Evolutionary conservation across 2,888 invertebrate species (phyloP), one percentile per base, ranked within the genome.

Genomic region (Ctenicera cuprea): DNA sequence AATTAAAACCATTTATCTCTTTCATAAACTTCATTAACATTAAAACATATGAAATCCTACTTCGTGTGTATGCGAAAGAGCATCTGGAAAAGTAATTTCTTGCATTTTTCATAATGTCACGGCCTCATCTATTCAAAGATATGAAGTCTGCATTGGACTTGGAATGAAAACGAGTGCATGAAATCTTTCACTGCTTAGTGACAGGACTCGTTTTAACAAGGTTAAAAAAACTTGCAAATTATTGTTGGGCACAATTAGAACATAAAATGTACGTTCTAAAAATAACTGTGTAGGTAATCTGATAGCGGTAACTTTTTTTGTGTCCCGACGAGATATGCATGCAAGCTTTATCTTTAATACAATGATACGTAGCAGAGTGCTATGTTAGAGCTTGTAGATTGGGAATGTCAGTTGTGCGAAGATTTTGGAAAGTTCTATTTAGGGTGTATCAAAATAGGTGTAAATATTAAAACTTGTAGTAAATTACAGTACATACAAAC

Each of bases 71-170:
- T 54, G 54, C 16, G 54, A 54, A 54, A n/a, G 33, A 54, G 30
- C 54, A 26, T 33, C 54, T 54, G 54, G 30, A 26, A 33, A 54
- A 54, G 30, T 54, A 54, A 54, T 54, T 54, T 54, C 54, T 54
- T 54, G 33, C 54, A 54, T 54, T 54, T 33, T 54, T 54, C 54
- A 54, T 54, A 54, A 54, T 54, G 54, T 54, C 54, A 54, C 30
- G 30, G 30, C 14, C 33, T 54, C 54, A 16, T 54, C 26, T 30
- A 54, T 54, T 33, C 30, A 33, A 30, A 22, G 33, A 14, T 30
- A 33, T 48, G 12, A 52, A 52, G 26, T 33, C 54, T 26, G 14
- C 26, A 30, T 54, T 12, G 14, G 54, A 14, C 26, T 54, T 54
- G 41, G 41, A 41, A 14, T 14, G 20, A 52, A 52, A 52, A 52